Conservation (phyloP, 2,113 vertebrate species). For the Labeo catla region DNA sequence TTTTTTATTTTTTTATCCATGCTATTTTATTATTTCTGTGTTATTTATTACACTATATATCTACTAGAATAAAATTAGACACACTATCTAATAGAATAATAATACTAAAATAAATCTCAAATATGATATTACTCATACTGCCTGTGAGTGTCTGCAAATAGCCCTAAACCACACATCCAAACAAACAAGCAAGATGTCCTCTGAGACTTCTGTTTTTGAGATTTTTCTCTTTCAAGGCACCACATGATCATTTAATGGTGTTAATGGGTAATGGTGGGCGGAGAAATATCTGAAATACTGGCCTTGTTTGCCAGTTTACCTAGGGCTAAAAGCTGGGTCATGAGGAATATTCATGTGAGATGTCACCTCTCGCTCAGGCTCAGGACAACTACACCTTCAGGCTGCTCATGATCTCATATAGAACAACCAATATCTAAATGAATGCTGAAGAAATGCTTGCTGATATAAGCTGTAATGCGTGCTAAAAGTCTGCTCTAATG, state of each 20-base stretch:
- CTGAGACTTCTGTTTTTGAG: not conserved
- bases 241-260: slow-evolving; percentile 43
- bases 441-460: not conserved
- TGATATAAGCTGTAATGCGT: not conserved
- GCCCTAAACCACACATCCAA: not conserved
- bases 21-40: not conserved
- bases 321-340: slow-evolving; percentile 41
- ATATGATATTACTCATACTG: not conserved
- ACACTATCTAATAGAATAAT: not conserved
- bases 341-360: slow-evolving; percentile 47
- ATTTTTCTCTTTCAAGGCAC: not conserved
- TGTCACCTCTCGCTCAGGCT: slow-evolving; percentile 1
- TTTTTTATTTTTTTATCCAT: not conserved
- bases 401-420: not conserved
- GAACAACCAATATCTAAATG: slow-evolving; percentile 8
- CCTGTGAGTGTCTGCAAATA: not conserved
- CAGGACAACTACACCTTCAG: slow-evolving; percentile 44
- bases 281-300: slow-evolving; percentile 41
- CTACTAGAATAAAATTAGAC: not conserved
- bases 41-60: not conserved
- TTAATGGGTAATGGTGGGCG: slow-evolving; percentile 13
- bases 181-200: slow-evolving; percentile 11
- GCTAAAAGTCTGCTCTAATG: not conserved
- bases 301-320: slow-evolving; percentile 53
- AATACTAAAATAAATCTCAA: not conserved